Conservation (phyloP, 2,113 vertebrate species). For the Thymallus thymallus region DNA sequence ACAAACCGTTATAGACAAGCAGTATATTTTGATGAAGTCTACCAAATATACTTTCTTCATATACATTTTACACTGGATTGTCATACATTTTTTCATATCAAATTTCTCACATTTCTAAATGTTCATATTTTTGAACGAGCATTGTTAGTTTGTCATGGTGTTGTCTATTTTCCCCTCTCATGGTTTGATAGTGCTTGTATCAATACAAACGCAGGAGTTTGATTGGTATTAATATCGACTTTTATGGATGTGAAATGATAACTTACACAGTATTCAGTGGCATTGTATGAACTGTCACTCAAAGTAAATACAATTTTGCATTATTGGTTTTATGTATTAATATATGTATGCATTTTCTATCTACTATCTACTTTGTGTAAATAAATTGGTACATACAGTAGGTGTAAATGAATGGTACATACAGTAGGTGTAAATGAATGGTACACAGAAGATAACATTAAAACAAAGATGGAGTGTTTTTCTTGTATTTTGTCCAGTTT, state of each 20-base stretch:
- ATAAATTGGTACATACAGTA: conserved; percentile 10
- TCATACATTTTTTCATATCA: conserved; percentile 26
- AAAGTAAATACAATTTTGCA: background rate
- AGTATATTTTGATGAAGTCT: background rate
- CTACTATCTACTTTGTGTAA: conserved; percentile 48
- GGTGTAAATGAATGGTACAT: conserved; percentile 16
- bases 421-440: conserved; percentile 20
- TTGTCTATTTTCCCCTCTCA: background rate
- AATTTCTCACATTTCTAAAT: conserved; percentile 9
- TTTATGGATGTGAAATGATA: conserved; percentile 15
- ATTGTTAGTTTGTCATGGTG: background rate
- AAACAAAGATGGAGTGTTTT: conserved; percentile 24
- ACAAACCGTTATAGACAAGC: background rate
- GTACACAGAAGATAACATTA: conserved; percentile 20
- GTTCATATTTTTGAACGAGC: no score
- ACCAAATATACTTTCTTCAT: background rate
- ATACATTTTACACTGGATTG: conserved; percentile 64
- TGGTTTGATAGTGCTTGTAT: background rate
- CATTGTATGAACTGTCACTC: conserved; percentile 25
- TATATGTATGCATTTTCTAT: conserved; percentile 52
- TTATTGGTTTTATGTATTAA: conserved; percentile 4
- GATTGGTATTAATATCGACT: conserved; percentile 24
- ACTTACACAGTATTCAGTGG: conserved; percentile 2
- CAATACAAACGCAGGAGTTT: background rate
- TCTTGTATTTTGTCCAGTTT: conserved; percentile 6